Percentiles rank a stretch among this genome's conserved stretches.
These are phyloP conservation scores for Rugalucina vietnamica DNA, from an alignment of 2,888 invertebrate species.

Conservation along the genomic window DNA sequence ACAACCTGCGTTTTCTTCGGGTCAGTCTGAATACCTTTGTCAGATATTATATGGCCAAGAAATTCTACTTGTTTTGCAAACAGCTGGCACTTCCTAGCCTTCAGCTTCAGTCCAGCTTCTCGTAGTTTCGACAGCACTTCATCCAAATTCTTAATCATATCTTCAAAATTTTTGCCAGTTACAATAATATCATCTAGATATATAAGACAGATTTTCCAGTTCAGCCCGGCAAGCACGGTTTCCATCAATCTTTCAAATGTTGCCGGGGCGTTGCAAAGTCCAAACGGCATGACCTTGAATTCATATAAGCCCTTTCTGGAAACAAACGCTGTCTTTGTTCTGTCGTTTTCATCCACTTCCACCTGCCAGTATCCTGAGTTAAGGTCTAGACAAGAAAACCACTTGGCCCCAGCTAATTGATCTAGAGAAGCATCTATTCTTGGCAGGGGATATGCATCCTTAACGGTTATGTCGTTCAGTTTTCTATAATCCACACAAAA, in stretches of 20 bases:
- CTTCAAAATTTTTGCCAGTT: too few species aligned
- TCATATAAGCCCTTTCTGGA: not conserved
- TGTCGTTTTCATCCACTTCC: constrained; percentile 4
- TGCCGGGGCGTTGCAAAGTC: not conserved
- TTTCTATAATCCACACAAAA: constrained; percentile 7
- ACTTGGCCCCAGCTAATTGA: too few species aligned
- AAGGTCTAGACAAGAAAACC: not conserved
- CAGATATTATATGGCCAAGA: constrained; percentile 41
- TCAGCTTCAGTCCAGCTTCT: not conserved
- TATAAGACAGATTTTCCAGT: too few species aligned
- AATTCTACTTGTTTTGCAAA: not conserved
- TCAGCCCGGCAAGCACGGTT: not conserved
- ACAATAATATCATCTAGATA: too few species aligned
- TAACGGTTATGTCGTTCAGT: not conserved
- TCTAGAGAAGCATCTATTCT: too few species aligned
- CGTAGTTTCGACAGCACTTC: too few species aligned
- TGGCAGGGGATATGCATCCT: too few species aligned
- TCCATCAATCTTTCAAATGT: not conserved
- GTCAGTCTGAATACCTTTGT: constrained; percentile 38
- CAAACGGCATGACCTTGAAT: not conserved
- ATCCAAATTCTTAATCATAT: too few species aligned
- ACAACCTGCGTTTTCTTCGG: constrained; percentile 24
- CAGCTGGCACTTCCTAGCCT: too few species aligned
- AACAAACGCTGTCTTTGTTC: not conserved
- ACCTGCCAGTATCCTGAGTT: constrained; percentile 18